phyloP scores from a whole-genome alignment of 2,113 vertebrate species.

The Ammodytes marinus region DNA sequence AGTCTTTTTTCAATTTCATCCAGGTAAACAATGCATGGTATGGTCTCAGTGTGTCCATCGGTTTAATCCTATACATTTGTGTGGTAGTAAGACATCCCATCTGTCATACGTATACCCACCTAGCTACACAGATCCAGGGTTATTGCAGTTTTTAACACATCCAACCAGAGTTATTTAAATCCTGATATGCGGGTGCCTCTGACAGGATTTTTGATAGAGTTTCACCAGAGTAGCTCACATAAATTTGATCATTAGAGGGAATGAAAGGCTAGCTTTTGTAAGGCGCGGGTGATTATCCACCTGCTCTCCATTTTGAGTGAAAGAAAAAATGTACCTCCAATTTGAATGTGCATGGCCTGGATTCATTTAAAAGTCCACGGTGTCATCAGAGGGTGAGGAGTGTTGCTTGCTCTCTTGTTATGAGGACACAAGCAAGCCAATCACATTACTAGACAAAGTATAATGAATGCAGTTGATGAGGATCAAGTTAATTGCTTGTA shows the following conservation, averaged over 20 bases:
- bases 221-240: slow-evolving; percentile 56
- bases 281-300: slow-evolving; percentile 69
- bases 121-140: slow-evolving; percentile 19
- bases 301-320: slow-evolving; percentile 55
- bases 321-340: slow-evolving; percentile 52
- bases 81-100: slow-evolving; percentile 10
- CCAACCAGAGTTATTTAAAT: slow-evolving; percentile 66
- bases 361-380: slow-evolving; percentile 43
- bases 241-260: slow-evolving; percentile 70
- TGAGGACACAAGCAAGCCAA: slow-evolving; percentile 49
- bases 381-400: slow-evolving; percentile 55
- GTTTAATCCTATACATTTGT: slow-evolving; percentile 4
- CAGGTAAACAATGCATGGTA: no score
- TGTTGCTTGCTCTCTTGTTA: slow-evolving; percentile 40
- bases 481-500: slow-evolving; percentile 10
- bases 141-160: slow-evolving; percentile 50
- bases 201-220: slow-evolving; percentile 61
- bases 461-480: slow-evolving; percentile 42
- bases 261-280: slow-evolving; percentile 69
- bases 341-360: slow-evolving; percentile 56
- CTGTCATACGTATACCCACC: slow-evolving; percentile 16
- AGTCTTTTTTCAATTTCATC: no score
- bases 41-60: neutral
- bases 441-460: slow-evolving; percentile 39
- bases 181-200: slow-evolving; percentile 47